phyloP scores from a whole-genome alignment of 1,140 invertebrate species.

The Cataglyphis hispanica region DNA sequence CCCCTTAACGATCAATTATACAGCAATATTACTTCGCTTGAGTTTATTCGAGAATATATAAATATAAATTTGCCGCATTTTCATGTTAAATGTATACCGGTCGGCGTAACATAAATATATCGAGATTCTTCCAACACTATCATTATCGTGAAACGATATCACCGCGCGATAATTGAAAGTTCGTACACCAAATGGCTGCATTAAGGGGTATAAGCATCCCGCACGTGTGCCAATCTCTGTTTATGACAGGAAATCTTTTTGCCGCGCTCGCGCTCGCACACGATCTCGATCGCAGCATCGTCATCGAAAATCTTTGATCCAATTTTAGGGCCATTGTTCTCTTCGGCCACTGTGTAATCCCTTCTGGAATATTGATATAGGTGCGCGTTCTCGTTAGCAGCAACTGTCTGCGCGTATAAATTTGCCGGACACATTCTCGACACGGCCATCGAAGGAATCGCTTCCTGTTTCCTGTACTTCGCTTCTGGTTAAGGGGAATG shows the following conservation, averaged over 20 bases:
- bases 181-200: neutral
- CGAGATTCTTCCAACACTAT: neutral
- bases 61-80: neutral
- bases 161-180: slow-evolving; percentile 16
- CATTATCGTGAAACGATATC: neutral
- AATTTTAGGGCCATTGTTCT: slow-evolving; percentile 63
- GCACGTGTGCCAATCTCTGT: neutral
- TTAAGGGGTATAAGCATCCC: slow-evolving; percentile 22
- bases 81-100: slow-evolving; percentile 3
- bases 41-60: neutral
- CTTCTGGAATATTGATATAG: slow-evolving; percentile 62
- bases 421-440: slow-evolving; percentile 65
- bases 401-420: slow-evolving; percentile 61
- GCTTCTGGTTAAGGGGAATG: slow-evolving; percentile 37
- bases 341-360: slow-evolving; percentile 50
- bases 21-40: slow-evolving; percentile 20
- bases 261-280: neutral
- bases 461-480: slow-evolving; percentile 64
- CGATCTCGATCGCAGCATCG: slow-evolving; percentile 51
- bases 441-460: slow-evolving; percentile 60
- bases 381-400: slow-evolving; percentile 13
- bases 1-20: slow-evolving; percentile 51
- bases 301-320: slow-evolving; percentile 58
- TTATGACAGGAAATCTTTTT: slow-evolving; percentile 46
- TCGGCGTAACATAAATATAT: neutral